Conservation (phyloP, 1,140 invertebrate genomes). For the Vanessa atalanta region DNA sequence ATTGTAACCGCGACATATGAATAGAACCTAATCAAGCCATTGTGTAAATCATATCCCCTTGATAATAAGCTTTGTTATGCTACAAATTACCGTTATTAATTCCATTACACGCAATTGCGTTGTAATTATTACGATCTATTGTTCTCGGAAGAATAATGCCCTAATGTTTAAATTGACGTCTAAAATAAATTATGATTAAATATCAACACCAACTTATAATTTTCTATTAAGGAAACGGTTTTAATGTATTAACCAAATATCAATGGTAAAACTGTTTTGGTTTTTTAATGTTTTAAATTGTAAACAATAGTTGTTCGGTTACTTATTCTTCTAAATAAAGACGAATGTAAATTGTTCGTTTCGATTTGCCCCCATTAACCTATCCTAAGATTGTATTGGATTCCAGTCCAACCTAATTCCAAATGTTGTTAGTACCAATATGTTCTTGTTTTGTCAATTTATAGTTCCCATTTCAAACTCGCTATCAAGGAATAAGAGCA, state of each 20-base stretch:
- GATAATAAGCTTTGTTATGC: conserved; percentile 29
- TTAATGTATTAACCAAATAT: too few relatives aligned
- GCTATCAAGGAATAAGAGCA: background rate
- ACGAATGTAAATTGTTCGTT: conserved; percentile 31
- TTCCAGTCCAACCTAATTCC: conserved; percentile 25
- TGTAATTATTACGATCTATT: conserved; percentile 13
- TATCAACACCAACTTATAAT: background rate
- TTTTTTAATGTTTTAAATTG: too few relatives aligned
- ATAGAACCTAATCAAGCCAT: conserved; percentile 26
- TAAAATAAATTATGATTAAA: conserved; percentile 9
- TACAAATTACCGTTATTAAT: conserved; percentile 20
- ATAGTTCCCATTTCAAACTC: conserved; percentile 9
- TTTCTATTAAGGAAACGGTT: background rate
- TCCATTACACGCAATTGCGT: conserved; percentile 24
- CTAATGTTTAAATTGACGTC: conserved; percentile 1
- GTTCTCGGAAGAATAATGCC: conserved; percentile 8
- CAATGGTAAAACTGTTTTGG: too few relatives aligned
- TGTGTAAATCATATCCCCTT: conserved; percentile 27
- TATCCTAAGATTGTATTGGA: conserved; percentile 32
- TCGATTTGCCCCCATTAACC: conserved; percentile 36
- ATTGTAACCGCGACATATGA: conserved; percentile 19
- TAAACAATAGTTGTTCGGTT: background rate
- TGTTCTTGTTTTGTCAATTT: conserved; percentile 24
- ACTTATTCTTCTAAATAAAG: conserved; percentile 12
- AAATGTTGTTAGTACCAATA: conserved; percentile 29